phyloP scores from a whole-genome alignment of 2,113 vertebrate species.

The Bettongia penicillata region DNA sequence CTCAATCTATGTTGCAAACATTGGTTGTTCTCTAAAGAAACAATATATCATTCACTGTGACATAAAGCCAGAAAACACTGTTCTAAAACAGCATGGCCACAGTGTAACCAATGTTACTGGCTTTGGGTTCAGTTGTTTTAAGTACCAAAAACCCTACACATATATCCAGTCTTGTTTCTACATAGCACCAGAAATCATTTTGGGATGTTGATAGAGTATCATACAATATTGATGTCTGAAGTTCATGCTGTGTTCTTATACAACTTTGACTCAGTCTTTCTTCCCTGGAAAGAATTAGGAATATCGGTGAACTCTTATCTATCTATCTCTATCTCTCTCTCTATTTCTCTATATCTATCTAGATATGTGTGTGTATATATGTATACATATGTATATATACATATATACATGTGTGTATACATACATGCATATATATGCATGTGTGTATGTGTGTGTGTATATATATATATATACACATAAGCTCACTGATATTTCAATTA shows the following conservation, averaged over 20 bases:
- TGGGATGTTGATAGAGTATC: conserved; percentile 95
- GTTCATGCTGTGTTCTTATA: conserved; percentile 97
- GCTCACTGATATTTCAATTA: no score
- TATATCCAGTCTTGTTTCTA: conserved; percentile 99
- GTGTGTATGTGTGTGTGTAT: no score
- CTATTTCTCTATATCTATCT: no score
- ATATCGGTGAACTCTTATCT: conserved; percentile 91
- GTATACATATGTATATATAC: no score
- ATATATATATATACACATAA: no score
- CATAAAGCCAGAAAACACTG: conserved; percentile 98
- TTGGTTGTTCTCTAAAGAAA: conserved; percentile 93
- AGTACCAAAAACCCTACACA: conserved; percentile 97
- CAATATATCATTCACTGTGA: conserved; percentile 98
- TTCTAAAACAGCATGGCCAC: conserved; percentile 96
- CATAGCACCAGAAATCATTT: conserved; percentile 95
- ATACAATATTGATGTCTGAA: conserved; percentile 96
- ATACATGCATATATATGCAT: no score
- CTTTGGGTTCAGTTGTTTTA: conserved; percentile 98
- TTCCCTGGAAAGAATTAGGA: conserved; percentile 97
- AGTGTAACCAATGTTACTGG: conserved; percentile 99
- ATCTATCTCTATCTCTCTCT: no score
- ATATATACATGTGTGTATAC: no score
- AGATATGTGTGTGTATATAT: no score
- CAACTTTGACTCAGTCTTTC: conserved; percentile 96
- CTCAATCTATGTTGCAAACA: conserved; percentile 97